Base-by-base conservation (phyloP, 1,140 invertebrate species). In the Hestina assimilis region DNA sequence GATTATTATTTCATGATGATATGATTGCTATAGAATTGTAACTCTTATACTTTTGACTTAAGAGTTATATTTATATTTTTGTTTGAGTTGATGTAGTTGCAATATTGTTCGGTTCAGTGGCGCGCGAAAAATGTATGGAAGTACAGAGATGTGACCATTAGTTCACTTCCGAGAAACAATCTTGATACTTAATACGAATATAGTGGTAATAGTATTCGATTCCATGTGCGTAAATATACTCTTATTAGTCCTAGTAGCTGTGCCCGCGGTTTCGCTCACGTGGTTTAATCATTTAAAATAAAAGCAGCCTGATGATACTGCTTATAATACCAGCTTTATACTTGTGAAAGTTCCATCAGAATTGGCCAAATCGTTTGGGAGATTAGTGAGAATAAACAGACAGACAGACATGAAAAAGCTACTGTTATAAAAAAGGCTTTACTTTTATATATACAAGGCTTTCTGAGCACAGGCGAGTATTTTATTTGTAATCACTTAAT, bases 91-190 rank as follows among this genome's bases (percentile, higher is more conserved):
- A 20, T 35, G 47, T 33, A 48, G 43, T 35, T 65, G 59, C 40
- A 59, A 41, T 52, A 45, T 40, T 55, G 50, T 63, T 41, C 71
- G 43, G 72, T 17, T 63, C 76, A 72, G n/a, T 74, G 75, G 64
- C 26, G 72, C 72, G 72, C 63, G 73, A 67, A 75, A 77, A 76
- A 72, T 72, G 66, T 29, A 40, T 76, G 70, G 72, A 75, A 70
- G 75, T 79, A 66, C 79, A 72, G 66, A 69, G 62, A 72, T 66
- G 54, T 52, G 59, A 57, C 23, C 60, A 54, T 26, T 24, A 4
- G 31, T 12, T 38, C 12, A n/a, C 42, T 56, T 50, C 43, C 48
- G 33, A 28, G 24, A 11, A 54, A 23, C n/a, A 42, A 31, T 76
- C 61, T 82, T 79, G 75, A 70, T 76, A 69, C 60, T 79, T 68